Percentiles rank a stretch among this genome's conserved stretches.
phyloP scores from a whole-genome alignment of 2,113 vertebrate species.

The Caranx ignobilis region DNA sequence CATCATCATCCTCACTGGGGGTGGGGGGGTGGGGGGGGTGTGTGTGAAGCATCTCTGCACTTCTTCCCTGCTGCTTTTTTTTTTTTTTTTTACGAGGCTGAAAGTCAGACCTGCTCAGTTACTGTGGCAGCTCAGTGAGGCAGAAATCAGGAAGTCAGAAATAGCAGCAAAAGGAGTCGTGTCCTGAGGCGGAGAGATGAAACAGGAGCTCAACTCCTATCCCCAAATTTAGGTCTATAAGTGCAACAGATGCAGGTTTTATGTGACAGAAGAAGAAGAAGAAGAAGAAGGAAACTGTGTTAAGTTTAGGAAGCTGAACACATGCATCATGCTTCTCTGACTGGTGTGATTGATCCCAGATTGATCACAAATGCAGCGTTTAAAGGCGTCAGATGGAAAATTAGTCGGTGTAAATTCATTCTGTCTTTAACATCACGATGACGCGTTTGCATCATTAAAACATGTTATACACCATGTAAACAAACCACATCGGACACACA shows the following conservation, averaged over 20 bases:
- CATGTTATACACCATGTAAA: not conserved
- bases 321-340: too few relatives aligned
- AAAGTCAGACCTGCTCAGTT: slow-evolving; percentile 15
- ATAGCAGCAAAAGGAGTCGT: slow-evolving; percentile 1
- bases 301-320: not conserved
- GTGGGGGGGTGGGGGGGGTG: not conserved
- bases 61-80: slow-evolving; percentile 12
- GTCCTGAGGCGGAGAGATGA: not conserved
- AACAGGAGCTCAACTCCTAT: not conserved
- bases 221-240: not conserved
- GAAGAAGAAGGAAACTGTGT: slow-evolving; percentile 5
- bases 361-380: not conserved
- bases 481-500: not conserved
- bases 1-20: too few relatives aligned
- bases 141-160: slow-evolving; percentile 18
- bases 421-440: not conserved
- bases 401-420: not conserved
- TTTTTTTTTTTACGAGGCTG: slow-evolving; percentile 33
- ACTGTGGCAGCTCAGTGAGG: slow-evolving; percentile 10
- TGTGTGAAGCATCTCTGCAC: slow-evolving; percentile 19
- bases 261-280: slow-evolving; percentile 1
- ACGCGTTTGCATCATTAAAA: not conserved
- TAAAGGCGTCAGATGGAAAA: not conserved
- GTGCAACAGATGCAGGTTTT: not conserved
- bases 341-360: not conserved